Evolutionary conservation across 2,113 vertebrate genomes (phyloP), one percentile per base, ranked within the genome.

Genomic region (Furnarius figulus): DNA sequence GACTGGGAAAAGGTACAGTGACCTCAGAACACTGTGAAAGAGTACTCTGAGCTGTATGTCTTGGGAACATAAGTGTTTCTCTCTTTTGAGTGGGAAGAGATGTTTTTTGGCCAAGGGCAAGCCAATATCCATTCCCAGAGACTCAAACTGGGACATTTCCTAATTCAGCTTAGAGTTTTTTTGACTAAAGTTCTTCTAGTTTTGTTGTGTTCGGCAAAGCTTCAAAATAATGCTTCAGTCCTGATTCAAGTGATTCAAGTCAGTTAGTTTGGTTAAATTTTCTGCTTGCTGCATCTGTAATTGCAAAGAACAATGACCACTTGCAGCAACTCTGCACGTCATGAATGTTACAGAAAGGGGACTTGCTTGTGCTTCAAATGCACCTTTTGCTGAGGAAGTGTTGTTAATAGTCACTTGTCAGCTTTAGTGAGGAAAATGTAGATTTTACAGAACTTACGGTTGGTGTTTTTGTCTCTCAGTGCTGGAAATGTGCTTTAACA

Each of bases 1-100:
- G 99, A 99, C 99, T 77, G 99, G 99, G 39, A 99, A 99, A 98
- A 99, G 99, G 99, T 99, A 98, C 65, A 30, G 59, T 91, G 44
- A 72, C 44, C 49, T 81, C 84, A 40, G 52, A 93, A 75, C n/a
- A 47, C 28, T 78, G 42, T 81, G 40, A 28, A 17, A 30, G 50
- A 66, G 27, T 71, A 59, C n/a, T 65, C 31, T 59, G 37, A 84
- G 18, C 47, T 88, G 1, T 22, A 4, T 71, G 21, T 87, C 17
- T 18, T 55, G 39, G 35, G 22, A 76, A 37, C 24, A 47, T 63
- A 90, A 81, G 39, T 5, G 1, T 63, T 12, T 3, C 9, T 40
- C 5, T 59, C 8, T 23, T 22, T 5, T 55, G 3, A 53, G 33
- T 47, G 35, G 10, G 40, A 74, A 28, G 42, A 50, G 15, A 33